Evolutionary conservation across 1,140 invertebrate species (phyloP).

Genomic region (Calosoma granatense): DNA sequence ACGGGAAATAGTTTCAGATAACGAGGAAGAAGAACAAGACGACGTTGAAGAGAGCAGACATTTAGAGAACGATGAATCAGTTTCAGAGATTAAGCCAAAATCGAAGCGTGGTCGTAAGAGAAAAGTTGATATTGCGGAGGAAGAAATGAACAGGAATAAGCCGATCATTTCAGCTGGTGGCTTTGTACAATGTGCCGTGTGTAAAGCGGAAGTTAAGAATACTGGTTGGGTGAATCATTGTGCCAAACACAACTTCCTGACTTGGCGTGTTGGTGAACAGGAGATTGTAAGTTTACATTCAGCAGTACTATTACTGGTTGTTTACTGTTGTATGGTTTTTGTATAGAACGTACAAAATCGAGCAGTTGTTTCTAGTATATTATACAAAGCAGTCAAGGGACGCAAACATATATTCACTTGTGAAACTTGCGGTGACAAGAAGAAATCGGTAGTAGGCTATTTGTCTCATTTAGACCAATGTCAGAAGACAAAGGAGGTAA

Average conservation of each 20-base stretch:
- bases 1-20: not conserved
- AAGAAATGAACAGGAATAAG: no score
- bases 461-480: constrained; percentile 52
- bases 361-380: constrained; percentile 21
- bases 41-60: not conserved
- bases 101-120: not conserved
- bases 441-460: constrained; percentile 48
- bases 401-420: constrained; percentile 40
- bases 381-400: constrained; percentile 21
- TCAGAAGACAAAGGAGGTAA: constrained; percentile 44
- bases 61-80: not conserved
- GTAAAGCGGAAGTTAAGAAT: constrained; percentile 20
- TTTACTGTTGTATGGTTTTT: not conserved
- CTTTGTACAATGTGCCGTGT: constrained; percentile 28
- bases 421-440: constrained; percentile 40
- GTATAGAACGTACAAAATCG: constrained; percentile 26
- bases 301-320: not conserved
- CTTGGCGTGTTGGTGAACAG: constrained; percentile 23
- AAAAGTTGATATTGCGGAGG: not conserved
- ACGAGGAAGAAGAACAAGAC: not conserved
- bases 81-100: not conserved
- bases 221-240: constrained; percentile 23
- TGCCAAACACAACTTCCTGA: constrained; percentile 27
- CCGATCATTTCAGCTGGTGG: no score
- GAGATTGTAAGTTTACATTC: not conserved